A percentile compares a stretch with the other conserved stretches of the same genome.
These are phyloP conservation scores for Drosophila putrida DNA, from an alignment of 2,888 invertebrate species.

Conservation along the genomic window DNA sequence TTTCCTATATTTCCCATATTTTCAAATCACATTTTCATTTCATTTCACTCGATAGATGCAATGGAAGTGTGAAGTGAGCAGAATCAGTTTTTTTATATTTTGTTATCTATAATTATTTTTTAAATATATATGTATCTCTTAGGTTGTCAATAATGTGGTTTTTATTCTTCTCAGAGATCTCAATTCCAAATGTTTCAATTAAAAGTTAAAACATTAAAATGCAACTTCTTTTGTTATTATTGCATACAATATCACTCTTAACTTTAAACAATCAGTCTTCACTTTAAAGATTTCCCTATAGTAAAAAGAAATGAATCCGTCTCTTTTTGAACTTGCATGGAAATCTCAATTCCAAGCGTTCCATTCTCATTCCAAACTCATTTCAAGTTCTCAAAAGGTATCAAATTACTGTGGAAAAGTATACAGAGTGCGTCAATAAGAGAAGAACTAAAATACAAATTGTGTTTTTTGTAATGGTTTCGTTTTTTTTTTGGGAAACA, in stretches of 20 bases:
- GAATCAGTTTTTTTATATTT: background rate
- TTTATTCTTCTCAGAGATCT: background rate
- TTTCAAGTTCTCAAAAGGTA: background rate
- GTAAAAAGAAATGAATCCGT: too few relatives aligned
- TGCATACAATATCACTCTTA: background rate
- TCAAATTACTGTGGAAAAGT: slow-evolving; percentile 3
- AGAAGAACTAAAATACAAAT: background rate
- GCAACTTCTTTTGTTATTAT: background rate
- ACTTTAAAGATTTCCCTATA: too few relatives aligned
- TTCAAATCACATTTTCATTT: slow-evolving; percentile 10
- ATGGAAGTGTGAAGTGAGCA: background rate
- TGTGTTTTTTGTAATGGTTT: slow-evolving; percentile 13
- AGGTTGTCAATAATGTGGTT: background rate
- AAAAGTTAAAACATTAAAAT: background rate
- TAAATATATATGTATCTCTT: background rate
- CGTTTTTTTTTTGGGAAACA: slow-evolving; percentile 20
- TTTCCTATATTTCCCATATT: slow-evolving; percentile 7
- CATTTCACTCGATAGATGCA: slow-evolving; percentile 14
- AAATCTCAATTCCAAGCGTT: background rate
- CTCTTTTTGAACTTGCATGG: too few relatives aligned
- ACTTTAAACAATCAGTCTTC: background rate
- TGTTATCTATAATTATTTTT: background rate
- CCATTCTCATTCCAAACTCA: background rate
- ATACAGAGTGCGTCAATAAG: slow-evolving; percentile 16
- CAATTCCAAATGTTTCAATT: background rate